Evolutionary conservation across 2,797 vertebrate genomes (phyloP), one percentile per base, ranked within the genome.

Genomic region (Mormyrops boulengeri): DNA sequence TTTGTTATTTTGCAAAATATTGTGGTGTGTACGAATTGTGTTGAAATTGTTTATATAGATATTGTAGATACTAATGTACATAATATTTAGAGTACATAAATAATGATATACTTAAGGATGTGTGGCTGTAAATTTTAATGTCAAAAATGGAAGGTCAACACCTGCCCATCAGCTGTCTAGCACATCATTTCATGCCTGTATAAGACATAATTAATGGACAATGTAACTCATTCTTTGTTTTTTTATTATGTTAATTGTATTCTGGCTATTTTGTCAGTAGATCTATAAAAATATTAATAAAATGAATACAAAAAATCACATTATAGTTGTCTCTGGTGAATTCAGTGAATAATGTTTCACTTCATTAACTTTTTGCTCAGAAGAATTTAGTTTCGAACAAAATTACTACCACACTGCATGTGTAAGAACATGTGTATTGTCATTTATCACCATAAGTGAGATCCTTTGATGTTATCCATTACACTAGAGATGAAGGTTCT

Each of bases 141-240:
- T 19, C 55, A 66, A 41, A 89, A 60, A 55, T 84, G n/a, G 52
- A 85, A 22, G 57, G 30, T 14, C 14, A 47, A 80, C 55, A 57
- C 53, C 44, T 84, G 41, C 41, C 57, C 82, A 85, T 55, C 44
- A 85, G 41, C 41, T 14, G 38, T 14, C 11, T 52, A 19, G 44
- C 41, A 85, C 55, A 50, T 57, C 22, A 49, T 84, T 38, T 84
- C 73, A 80, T 69, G 85, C 89, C 69, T 87, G 44, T 60, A 89
- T 88, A 91, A 89, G 88, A 88, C 90, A 80, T 90, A 89, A 89
- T 85, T 92, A 85, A 41, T 89, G 86, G 41, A 92, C 92, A 91
- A 90, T 91, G 73, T 41, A 41, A 80, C 38, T n/a, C 73, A 80
- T 80, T 73, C 12, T 38, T 73, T 73, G 66, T 82, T 88, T 82